A percentile compares a stretch with the other conserved stretches of the same genome.
Conservation (phyloP, 1,140 invertebrate genomes). For the Xylocopa sonorina region DNA sequence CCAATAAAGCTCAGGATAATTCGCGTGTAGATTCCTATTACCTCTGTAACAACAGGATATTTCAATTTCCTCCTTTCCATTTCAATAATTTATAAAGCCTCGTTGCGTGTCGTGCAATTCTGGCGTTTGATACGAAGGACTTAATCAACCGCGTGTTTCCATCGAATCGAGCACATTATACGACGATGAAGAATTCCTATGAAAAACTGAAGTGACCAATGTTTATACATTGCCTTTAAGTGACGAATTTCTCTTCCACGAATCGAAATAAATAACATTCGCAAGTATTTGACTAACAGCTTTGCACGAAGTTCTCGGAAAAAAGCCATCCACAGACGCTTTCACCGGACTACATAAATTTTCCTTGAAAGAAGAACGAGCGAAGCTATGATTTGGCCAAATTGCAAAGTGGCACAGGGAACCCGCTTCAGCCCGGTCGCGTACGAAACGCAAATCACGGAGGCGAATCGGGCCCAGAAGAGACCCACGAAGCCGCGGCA, state of each 20-base stretch:
- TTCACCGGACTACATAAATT: too few relatives aligned
- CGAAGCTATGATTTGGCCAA: not conserved
- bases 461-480: not conserved
- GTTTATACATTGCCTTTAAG: too few relatives aligned
- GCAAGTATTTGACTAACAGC: too few relatives aligned
- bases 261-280: too few relatives aligned
- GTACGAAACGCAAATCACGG: not conserved
- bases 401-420: too few relatives aligned
- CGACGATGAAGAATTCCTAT: too few relatives aligned
- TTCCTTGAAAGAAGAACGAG: not conserved
- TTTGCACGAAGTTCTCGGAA: too few relatives aligned
- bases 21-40: not conserved
- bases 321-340: too few relatives aligned
- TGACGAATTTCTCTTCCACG: too few relatives aligned
- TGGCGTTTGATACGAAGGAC: not conserved
- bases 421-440: not conserved
- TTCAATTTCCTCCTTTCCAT: conserved; percentile 30
- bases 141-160: too few relatives aligned
- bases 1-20: not conserved
- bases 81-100: conserved; percentile 30
- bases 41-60: not conserved
- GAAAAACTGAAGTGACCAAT: too few relatives aligned
- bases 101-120: not conserved
- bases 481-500: not conserved
- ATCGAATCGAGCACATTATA: too few relatives aligned